Conservation (phyloP, 2,113 vertebrate genomes). For the Zosterops borbonicus region DNA sequence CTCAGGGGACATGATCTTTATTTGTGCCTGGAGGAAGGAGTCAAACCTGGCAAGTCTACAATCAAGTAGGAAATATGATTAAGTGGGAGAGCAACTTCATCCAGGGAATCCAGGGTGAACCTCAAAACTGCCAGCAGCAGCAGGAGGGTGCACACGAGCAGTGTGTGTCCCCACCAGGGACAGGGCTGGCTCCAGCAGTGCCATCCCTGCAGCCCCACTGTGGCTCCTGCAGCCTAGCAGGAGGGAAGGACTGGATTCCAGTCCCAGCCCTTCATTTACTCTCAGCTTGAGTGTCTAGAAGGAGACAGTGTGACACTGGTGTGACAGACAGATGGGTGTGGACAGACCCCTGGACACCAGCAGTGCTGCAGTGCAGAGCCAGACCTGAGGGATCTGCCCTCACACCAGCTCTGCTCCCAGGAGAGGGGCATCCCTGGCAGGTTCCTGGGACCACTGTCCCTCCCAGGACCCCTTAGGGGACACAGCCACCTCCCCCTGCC, state of each 20-base stretch:
- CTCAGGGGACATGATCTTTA: constrained; percentile 10
- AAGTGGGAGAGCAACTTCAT: neutral
- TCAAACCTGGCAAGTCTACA: neutral
- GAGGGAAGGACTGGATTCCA: neutral
- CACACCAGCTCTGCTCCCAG: neutral
- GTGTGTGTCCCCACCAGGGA: fast-evolving
- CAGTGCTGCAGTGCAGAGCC: neutral
- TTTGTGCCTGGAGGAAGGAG: neutral
- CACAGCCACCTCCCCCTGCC: neutral
- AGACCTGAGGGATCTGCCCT: neutral
- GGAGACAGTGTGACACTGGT: neutral
- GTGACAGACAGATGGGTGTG: neutral
- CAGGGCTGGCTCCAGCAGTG: neutral
- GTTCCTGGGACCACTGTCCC: fast-evolving
- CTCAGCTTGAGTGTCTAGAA: neutral
- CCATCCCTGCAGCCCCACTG: neutral
- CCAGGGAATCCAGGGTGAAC: neutral
- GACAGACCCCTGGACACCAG: neutral
- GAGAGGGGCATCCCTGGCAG: neutral
- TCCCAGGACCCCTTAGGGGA: fast-evolving
- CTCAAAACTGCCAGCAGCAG: neutral
- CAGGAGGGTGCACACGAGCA: neutral
- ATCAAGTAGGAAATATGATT: neutral
- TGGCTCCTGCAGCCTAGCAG: neutral
- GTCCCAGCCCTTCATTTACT: neutral